phyloP scores from a whole-genome alignment of 2,797 vertebrate genomes.

The Menidia menidia region DNA sequence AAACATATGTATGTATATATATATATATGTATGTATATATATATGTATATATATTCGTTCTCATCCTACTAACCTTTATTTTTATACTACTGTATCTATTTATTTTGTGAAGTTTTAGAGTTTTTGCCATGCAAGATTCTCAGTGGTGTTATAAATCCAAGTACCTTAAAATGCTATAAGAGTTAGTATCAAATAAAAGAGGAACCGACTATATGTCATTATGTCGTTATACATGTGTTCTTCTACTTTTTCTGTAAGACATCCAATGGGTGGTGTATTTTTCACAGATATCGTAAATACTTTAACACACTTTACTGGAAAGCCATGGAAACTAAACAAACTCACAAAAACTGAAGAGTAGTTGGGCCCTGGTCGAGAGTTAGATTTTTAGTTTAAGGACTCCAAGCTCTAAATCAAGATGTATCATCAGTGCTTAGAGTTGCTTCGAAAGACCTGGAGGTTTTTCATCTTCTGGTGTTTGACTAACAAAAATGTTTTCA shows the following conservation, averaged over 20 bases:
- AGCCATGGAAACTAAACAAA: constrained; percentile 53
- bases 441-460: constrained; percentile 36
- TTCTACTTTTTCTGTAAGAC: constrained; percentile 40
- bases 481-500: constrained; percentile 14
- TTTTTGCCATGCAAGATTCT: constrained; percentile 32
- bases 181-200: constrained; percentile 40
- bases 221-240: constrained; percentile 31
- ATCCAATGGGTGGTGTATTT: constrained; percentile 37
- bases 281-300: constrained; percentile 40
- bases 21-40: constrained; percentile 32
- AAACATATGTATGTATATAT: constrained; percentile 36
- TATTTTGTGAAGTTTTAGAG: constrained; percentile 53
- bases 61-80: constrained; percentile 63
- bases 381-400: constrained; percentile 54
- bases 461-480: constrained; percentile 34
- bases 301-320: constrained; percentile 43
- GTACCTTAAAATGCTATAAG: constrained; percentile 21
- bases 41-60: constrained; percentile 16
- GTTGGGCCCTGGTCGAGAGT: constrained; percentile 45
- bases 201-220: constrained; percentile 16
- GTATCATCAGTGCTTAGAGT: constrained; percentile 49
- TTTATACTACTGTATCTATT: constrained; percentile 66
- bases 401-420: constrained; percentile 48
- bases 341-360: constrained; percentile 29
- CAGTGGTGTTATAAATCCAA: constrained; percentile 33